Conservation (phyloP, 2,113 vertebrate species). For the Laterallus jamaicensis region DNA sequence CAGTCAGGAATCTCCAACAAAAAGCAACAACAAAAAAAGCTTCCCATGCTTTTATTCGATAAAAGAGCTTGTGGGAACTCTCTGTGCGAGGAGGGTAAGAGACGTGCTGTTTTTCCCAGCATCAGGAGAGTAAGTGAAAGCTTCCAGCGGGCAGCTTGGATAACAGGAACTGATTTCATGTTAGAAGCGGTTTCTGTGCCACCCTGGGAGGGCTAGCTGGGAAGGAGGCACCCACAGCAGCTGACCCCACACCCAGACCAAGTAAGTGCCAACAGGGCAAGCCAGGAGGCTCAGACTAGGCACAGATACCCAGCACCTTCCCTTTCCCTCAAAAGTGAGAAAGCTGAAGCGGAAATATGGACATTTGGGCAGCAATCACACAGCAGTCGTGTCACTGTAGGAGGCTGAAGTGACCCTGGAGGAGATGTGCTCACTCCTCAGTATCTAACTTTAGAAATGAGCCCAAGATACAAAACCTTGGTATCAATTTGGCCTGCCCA, state of each 20-base stretch:
- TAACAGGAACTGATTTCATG: neutral
- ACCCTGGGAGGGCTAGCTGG: neutral
- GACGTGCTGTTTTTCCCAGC: neutral
- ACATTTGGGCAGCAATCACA: neutral
- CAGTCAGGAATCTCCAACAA: constrained; percentile 21
- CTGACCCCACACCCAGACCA: neutral
- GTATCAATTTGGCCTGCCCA: neutral
- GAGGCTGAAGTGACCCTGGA: neutral
- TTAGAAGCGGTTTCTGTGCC: neutral
- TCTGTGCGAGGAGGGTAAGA: neutral
- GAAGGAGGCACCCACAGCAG: neutral
- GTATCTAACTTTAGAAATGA: neutral
- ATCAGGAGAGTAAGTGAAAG: neutral
- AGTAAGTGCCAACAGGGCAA: neutral
- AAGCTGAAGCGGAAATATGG: neutral
- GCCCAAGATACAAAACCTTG: neutral
- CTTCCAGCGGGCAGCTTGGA: neutral
- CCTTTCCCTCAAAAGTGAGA: neutral
- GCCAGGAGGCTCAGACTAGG: neutral
- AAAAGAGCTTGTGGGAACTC: neutral
- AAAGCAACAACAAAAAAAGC: neutral
- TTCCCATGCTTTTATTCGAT: neutral
- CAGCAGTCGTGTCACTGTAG: neutral
- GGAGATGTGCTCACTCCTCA: neutral
- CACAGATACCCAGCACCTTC: neutral